These are phyloP conservation scores for Onchidella celtica DNA, from an alignment of 2,888 invertebrate species.

Conservation along the genomic window DNA sequence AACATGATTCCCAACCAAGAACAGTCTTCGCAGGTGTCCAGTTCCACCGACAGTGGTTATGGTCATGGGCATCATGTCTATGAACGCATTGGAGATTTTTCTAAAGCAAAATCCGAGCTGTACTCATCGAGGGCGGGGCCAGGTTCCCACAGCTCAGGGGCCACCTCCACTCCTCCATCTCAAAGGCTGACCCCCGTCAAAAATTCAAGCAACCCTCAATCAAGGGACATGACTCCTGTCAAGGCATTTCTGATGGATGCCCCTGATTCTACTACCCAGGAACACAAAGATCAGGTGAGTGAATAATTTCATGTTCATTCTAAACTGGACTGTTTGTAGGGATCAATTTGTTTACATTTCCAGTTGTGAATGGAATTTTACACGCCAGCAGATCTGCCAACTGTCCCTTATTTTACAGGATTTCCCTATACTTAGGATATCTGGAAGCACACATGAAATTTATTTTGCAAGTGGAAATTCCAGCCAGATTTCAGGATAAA, in stretches of 20 bases:
- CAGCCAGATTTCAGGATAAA: no score
- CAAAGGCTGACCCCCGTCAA: constrained; percentile 52
- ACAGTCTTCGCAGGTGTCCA: constrained; percentile 76
- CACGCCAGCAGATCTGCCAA: no score
- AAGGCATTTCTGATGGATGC: constrained; percentile 46
- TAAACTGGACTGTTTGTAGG: no score
- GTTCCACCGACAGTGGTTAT: constrained; percentile 78
- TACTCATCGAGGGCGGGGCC: background rate
- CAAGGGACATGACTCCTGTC: constrained; percentile 70
- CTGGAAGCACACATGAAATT: no score
- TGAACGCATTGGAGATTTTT: constrained; percentile 61
- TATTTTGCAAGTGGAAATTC: no score
- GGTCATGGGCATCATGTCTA: constrained; percentile 70
- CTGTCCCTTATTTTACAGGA: no score
- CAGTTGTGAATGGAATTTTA: no score
- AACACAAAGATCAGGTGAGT: constrained; percentile 37
- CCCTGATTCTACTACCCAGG: constrained; percentile 29
- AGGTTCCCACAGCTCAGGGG: constrained; percentile 45
- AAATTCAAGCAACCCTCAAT: constrained; percentile 47
- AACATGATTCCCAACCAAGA: constrained; percentile 56
- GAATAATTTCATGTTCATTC: background rate
- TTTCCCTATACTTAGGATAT: no score
- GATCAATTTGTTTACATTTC: no score
- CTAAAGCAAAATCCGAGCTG: background rate
- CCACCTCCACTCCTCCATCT: constrained; percentile 48